A percentile compares a stretch with the other conserved stretches of the same genome.
These are phyloP conservation scores for Stenopsyche tienmushanensis DNA, from an alignment of 1,140 invertebrate species.

Conservation along the genomic window DNA sequence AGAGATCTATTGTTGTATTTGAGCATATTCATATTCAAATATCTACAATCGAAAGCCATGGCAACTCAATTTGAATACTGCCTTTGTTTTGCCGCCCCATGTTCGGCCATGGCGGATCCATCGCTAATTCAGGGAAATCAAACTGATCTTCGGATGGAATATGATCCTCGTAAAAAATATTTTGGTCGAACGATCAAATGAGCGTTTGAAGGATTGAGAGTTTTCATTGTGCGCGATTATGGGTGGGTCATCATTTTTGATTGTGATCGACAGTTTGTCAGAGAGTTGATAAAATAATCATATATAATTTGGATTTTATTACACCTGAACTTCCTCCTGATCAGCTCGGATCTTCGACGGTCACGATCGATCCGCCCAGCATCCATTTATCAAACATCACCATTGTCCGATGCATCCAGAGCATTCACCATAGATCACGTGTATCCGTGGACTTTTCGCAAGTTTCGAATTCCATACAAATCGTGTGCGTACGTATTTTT, in stretches of 20 bases:
- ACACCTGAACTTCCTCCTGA: slow-evolving; percentile 17
- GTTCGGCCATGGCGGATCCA: neutral
- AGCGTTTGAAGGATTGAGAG: too few species aligned
- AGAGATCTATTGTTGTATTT: slow-evolving; percentile 2
- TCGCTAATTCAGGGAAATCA: neutral
- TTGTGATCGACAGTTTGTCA: too few species aligned
- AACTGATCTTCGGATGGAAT: too few species aligned
- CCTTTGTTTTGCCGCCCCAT: neutral
- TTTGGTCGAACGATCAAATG: too few species aligned
- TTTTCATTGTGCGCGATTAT: too few species aligned
- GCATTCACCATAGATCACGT: neutral
- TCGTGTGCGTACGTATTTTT: neutral
- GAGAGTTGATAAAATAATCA: too few species aligned
- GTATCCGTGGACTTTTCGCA: neutral
- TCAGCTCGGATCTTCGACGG: slow-evolving; percentile 3
- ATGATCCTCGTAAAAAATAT: too few species aligned
- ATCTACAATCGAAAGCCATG: neutral
- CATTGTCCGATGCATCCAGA: slow-evolving; percentile 18
- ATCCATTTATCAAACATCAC: slow-evolving; percentile 24
- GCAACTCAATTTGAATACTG: slow-evolving; percentile 7
- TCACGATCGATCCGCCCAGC: slow-evolving; percentile 26
- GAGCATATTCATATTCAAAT: neutral
- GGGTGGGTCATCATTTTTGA: too few species aligned
- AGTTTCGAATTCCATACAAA: neutral
- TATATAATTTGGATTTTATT: neutral